Conservation (phyloP, 2,888 invertebrate species). For the Sesia bembeciformis region DNA sequence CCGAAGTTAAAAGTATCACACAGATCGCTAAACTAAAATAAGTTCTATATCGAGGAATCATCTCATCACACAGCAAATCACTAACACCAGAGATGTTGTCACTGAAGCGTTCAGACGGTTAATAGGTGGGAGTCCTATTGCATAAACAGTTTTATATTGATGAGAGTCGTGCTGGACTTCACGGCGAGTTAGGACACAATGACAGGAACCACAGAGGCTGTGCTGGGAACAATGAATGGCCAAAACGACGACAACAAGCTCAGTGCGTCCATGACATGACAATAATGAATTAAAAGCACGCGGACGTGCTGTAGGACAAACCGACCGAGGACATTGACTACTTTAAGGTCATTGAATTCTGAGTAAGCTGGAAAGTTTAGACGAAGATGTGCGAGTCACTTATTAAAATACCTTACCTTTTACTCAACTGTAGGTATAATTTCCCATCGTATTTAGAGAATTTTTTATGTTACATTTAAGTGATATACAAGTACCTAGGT, state of each 20-base stretch:
- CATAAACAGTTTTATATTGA: conserved; percentile 61
- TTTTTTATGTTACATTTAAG: too few species aligned
- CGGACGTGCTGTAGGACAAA: conserved; percentile 25
- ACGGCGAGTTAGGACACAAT: conserved; percentile 63
- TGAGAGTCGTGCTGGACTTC: conserved; percentile 56
- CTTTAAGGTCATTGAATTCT: conserved; percentile 28
- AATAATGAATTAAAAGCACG: conserved; percentile 33
- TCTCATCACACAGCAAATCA: conserved; percentile 33
- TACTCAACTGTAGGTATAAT: too few species aligned
- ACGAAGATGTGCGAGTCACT: too few species aligned
- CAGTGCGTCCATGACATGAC: conserved; percentile 58
- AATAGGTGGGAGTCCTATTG: conserved; percentile 41
- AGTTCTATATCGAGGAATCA: conserved; percentile 39
- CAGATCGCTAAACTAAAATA: conserved; percentile 29
- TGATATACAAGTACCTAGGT: too few species aligned
- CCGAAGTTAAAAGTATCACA: conserved; percentile 34
- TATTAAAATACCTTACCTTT: too few species aligned
- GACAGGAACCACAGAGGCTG: conserved; percentile 62
- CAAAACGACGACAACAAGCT: conserved; percentile 22
- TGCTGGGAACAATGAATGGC: conserved; percentile 46
- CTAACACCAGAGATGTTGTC: conserved; percentile 21
- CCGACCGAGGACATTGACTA: conserved; percentile 40
- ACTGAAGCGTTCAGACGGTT: conserved; percentile 21
- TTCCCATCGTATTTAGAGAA: too few species aligned
- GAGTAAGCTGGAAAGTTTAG: neutral